Evolutionary conservation across 2,888 invertebrate genomes (phyloP).

Genomic region (Nephrocerus scutellatus): DNA sequence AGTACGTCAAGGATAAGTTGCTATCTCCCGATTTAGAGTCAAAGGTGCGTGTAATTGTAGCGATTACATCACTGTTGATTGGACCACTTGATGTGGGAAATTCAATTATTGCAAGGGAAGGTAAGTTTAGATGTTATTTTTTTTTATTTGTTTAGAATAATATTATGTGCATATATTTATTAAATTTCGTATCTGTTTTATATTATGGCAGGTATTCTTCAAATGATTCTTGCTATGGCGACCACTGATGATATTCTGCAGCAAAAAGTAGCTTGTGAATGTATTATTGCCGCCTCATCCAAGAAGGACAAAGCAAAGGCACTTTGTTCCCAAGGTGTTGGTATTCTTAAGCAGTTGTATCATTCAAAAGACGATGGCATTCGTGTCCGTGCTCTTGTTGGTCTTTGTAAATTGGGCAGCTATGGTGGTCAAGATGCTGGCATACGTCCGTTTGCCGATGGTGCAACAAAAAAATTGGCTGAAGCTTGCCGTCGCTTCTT

Average conservation of each 20-base stretch:
- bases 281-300: slow-evolving; percentile 91
- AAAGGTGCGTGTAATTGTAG: slow-evolving; percentile 78
- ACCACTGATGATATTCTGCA: slow-evolving; percentile 83
- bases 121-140: slow-evolving; percentile 39
- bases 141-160: background rate
- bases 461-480: slow-evolving; percentile 84
- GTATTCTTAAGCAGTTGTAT: slow-evolving; percentile 90
- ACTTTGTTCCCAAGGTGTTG: slow-evolving; percentile 80
- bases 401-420: slow-evolving; percentile 91
- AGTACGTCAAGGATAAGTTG: slow-evolving; percentile 78
- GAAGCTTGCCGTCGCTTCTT: slow-evolving; percentile 90
- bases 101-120: slow-evolving; percentile 70
- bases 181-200: background rate
- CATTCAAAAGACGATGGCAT: slow-evolving; percentile 84
- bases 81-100: slow-evolving; percentile 94
- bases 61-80: slow-evolving; percentile 79
- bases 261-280: slow-evolving; percentile 92
- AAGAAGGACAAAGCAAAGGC: slow-evolving; percentile 95
- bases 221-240: slow-evolving; percentile 97
- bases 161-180: background rate
- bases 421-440: slow-evolving; percentile 94
- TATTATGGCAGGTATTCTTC: slow-evolving; percentile 56
- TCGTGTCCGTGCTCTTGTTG: slow-evolving; percentile 81
- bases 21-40: slow-evolving; percentile 81
- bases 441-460: slow-evolving; percentile 91